Conservation (phyloP, 2,888 invertebrate species). For the Himalopsyche tibetana region DNA sequence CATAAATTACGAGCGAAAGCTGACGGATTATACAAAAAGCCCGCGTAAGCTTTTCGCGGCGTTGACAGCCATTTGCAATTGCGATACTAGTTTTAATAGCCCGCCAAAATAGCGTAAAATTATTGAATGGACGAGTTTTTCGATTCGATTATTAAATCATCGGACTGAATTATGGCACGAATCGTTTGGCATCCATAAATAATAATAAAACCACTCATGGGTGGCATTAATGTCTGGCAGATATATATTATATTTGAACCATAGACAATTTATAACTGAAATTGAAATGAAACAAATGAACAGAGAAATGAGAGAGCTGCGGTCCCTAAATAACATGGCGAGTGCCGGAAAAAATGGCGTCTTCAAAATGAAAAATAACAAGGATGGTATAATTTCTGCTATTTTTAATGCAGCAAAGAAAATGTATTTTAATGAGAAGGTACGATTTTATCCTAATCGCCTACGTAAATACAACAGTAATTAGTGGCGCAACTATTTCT, state of each 20-base stretch:
- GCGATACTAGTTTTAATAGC: constrained; percentile 33
- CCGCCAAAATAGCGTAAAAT: background rate
- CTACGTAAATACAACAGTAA: too few species aligned
- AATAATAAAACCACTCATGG: constrained; percentile 38
- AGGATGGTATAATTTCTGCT: too few species aligned
- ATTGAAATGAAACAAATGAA: background rate
- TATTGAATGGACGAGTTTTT: constrained; percentile 19
- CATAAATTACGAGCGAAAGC: constrained; percentile 64
- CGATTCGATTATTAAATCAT: constrained; percentile 38
- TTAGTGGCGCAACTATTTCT: too few species aligned
- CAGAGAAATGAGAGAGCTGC: constrained; percentile 6
- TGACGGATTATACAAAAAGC: constrained; percentile 64
- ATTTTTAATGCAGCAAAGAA: too few species aligned
- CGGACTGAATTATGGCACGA: constrained; percentile 19
- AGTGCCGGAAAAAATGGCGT: background rate
- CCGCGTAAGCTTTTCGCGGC: constrained; percentile 60
- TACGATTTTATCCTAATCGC: too few species aligned
- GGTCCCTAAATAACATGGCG: background rate
- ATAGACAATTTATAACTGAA: background rate
- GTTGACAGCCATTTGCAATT: constrained; percentile 50
- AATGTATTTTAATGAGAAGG: too few species aligned
- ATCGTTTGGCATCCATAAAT: constrained; percentile 34
- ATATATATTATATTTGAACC: constrained; percentile 4
- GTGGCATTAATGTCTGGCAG: background rate
- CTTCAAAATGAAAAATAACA: background rate